These are phyloP conservation scores for Argyresthia albistria DNA, from an alignment of 2,888 invertebrate genomes.

Conservation along the genomic window DNA sequence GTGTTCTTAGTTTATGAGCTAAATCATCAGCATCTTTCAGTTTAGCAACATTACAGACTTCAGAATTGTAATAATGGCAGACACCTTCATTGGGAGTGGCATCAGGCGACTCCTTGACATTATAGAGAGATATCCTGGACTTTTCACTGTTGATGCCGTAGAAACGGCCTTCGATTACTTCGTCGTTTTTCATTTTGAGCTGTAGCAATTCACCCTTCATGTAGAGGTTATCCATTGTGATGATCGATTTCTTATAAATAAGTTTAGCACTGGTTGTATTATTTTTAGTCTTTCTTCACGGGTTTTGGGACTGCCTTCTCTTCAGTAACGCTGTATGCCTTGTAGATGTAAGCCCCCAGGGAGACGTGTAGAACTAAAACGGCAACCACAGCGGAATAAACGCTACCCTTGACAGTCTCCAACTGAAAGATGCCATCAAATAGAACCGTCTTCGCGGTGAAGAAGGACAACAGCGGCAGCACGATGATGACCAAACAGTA, in stretches of 20 bases:
- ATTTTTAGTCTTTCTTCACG: constrained; percentile 53
- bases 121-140: constrained; percentile 54
- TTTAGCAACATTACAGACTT: constrained; percentile 54
- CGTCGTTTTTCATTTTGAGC: constrained; percentile 55
- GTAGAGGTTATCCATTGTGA: constrained; percentile 56
- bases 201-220: constrained; percentile 63
- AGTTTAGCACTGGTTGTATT: constrained; percentile 9
- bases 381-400: constrained; percentile 84
- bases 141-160: constrained; percentile 55
- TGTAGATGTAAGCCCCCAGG: constrained; percentile 83
- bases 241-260: constrained; percentile 6
- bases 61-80: constrained; percentile 52
- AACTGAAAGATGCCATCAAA: constrained; percentile 77
- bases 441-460: constrained; percentile 76
- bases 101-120: constrained; percentile 47
- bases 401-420: constrained; percentile 77
- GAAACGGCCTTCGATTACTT: constrained; percentile 57
- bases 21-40: constrained; percentile 37
- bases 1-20: constrained; percentile 16
- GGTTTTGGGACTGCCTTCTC: constrained; percentile 42
- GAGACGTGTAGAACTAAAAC: constrained; percentile 83
- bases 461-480: constrained; percentile 83
- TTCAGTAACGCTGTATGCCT: constrained; percentile 77
- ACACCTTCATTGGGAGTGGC: constrained; percentile 41
- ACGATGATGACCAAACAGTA: constrained; percentile 84